phyloP scores from a whole-genome alignment of 92 coral and sea anemone species.

The Parazoanthus atlanticus region DNA sequence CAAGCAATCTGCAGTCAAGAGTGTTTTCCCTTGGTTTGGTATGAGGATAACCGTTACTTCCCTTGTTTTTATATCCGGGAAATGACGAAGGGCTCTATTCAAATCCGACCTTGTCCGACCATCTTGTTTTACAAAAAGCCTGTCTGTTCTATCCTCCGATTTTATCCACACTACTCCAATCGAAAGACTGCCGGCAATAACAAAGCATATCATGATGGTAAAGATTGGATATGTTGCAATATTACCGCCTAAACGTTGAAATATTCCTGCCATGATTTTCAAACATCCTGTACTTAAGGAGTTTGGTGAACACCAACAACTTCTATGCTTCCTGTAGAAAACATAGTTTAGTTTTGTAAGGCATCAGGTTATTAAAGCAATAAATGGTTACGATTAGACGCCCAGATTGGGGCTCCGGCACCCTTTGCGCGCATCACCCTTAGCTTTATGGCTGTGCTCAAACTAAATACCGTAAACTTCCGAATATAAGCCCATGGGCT shows the following conservation, averaged over 20 bases:
- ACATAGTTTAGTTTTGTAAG: neutral
- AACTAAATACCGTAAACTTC: too few relatives aligned
- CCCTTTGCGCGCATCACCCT: too few relatives aligned
- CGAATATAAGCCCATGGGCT: too few relatives aligned
- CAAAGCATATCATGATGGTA: neutral
- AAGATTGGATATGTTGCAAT: neutral
- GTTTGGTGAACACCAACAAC: neutral
- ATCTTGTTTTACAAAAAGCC: conserved; percentile 48
- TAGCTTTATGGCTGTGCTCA: too few relatives aligned
- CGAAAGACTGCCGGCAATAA: conserved; percentile 3
- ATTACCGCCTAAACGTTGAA: neutral
- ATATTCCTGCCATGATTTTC: neutral
- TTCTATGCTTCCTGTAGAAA: neutral
- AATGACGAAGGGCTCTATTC: conserved; percentile 11
- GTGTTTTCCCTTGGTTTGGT: conserved; percentile 6
- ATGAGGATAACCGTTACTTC: conserved; percentile 8
- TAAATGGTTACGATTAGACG: too few relatives aligned
- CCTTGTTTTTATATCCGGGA: conserved; percentile 15
- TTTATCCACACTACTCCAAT: neutral
- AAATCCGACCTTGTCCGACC: conserved; percentile 34
- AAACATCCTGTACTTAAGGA: neutral
- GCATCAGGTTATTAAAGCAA: neutral
- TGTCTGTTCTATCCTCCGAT: conserved; percentile 28
- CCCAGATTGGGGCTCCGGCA: too few relatives aligned
- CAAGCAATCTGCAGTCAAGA: conserved; percentile 32